Evolutionary conservation across 2,113 vertebrate species (phyloP).

Genomic region (Loxodonta africana): DNA sequence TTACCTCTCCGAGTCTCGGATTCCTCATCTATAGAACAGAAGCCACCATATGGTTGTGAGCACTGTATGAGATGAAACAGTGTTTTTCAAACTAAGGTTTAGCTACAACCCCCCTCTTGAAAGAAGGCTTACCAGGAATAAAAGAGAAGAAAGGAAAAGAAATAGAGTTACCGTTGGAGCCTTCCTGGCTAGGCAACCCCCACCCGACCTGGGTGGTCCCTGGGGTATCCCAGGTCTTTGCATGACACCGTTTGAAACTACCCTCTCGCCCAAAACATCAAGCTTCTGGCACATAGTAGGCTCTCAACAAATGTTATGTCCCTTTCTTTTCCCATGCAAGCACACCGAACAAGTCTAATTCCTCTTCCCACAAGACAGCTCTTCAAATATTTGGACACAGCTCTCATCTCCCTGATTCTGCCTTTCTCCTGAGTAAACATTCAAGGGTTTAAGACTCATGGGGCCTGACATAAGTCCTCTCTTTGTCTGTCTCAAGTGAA

Average conservation of each 20-base stretch:
- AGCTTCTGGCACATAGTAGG: neutral
- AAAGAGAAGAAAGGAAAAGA: neutral
- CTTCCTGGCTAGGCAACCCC: neutral
- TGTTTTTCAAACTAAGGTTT: neutral
- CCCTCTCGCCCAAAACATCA: neutral
- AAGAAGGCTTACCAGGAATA: neutral
- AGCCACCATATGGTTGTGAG: neutral
- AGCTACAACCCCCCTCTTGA: neutral
- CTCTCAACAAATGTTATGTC: neutral
- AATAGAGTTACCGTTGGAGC: neutral
- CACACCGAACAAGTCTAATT: neutral
- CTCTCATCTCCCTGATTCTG: neutral
- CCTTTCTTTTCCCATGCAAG: neutral
- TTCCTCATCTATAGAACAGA: neutral
- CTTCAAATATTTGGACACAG: slow-evolving; percentile 52
- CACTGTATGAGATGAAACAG: neutral
- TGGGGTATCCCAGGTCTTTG: neutral
- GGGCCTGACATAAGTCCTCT: neutral
- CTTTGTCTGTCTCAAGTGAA: neutral
- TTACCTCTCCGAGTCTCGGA: neutral
- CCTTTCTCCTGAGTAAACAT: neutral
- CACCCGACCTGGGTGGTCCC: rapidly evolving
- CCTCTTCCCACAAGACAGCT: neutral
- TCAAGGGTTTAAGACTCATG: neutral
- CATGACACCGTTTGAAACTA: neutral